Conservation (phyloP, 2,113 vertebrate genomes). For the Machaerirhynchus nigripectus region DNA sequence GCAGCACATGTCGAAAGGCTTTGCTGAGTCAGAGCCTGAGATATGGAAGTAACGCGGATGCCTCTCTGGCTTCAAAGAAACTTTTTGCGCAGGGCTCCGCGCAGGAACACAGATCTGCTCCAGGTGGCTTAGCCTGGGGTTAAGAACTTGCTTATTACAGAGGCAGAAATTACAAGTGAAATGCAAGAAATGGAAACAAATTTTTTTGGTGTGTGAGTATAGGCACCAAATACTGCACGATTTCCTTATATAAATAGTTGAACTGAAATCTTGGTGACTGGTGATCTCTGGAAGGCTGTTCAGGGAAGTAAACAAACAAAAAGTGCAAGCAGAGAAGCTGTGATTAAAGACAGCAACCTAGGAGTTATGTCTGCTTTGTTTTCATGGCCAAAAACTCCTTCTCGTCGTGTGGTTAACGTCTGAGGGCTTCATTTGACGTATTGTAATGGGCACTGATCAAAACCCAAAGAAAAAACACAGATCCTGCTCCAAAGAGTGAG, state of each 20-base stretch:
- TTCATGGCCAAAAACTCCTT: slow-evolving; percentile 50
- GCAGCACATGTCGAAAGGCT: not conserved
- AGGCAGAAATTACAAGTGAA: not conserved
- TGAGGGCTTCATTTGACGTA: slow-evolving; percentile 45
- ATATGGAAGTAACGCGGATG: not conserved
- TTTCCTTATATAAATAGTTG: not conserved
- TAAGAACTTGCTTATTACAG: not conserved
- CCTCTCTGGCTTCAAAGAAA: not conserved
- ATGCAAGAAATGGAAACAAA: not conserved
- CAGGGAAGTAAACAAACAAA: slow-evolving; percentile 39
- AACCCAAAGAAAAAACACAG: not conserved
- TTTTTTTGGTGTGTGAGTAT: not conserved
- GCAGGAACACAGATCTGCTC: not conserved
- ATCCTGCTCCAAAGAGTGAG: not conserved
- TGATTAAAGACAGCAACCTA: slow-evolving; percentile 59
- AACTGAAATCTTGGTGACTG: slow-evolving; percentile 19
- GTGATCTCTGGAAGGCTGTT: slow-evolving; percentile 24
- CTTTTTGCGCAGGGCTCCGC: fast-evolving
- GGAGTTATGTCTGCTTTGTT: slow-evolving; percentile 54
- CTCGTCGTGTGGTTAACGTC: slow-evolving; percentile 40
- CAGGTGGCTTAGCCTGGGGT: not conserved
- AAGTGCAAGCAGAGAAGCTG: slow-evolving; percentile 14
- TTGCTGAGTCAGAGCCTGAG: slow-evolving; percentile 18
- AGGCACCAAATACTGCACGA: not conserved
- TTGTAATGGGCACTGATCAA: slow-evolving; percentile 40